Evolutionary conservation across 2,888 invertebrate species (phyloP), one percentile per base, ranked within the genome.

Genomic region (Busseola fusca): DNA sequence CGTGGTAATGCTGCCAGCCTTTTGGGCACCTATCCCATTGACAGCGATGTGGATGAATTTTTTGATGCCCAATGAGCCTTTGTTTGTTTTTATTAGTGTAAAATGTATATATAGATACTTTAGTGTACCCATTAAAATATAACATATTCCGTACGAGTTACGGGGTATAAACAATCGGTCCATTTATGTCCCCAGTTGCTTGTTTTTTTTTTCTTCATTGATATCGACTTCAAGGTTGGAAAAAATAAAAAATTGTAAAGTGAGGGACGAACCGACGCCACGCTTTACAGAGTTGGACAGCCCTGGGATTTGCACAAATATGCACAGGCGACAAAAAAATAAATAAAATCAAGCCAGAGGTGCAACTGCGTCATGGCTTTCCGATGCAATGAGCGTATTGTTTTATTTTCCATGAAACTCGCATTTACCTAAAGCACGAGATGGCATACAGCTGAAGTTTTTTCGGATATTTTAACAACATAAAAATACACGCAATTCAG

Each of bases 301-400:
- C 57, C 9, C 12, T 12, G 54, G 34, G 58, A 42, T 60, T 60
- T 21, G 40, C 52, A 60, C 21, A 60, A 69, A 60, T 56, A 50
- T 30, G 48, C 7, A 59, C 56, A n/a, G n/a, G 10, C 48, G 54
- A 40, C n/a, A 45, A 30, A 45, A 45, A 59, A 54, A 25, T 21
- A 30, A 16, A 68, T n/a, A n/a, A 27, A 48, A 6, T 16, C 12
- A 48, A 25, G 3, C 16, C 21, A 37, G 37, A 64, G 30, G 30
- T 37, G 64, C n/a, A 16, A 56, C 45, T 62, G 56, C 18, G 25
- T 42, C n/a, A 56, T 48, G 16, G 12, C 21, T n/a, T 64, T 52
- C 27, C 42, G n/a, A 50, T 58, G 14, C 58, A 58, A 64, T 64
- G 25, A 64, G 42, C 14, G 34, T 52, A 45, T 64, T 73, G 40